These are phyloP conservation scores for Carduelis carduelis DNA, from an alignment of 2,797 vertebrate species.

Conservation along the genomic window DNA sequence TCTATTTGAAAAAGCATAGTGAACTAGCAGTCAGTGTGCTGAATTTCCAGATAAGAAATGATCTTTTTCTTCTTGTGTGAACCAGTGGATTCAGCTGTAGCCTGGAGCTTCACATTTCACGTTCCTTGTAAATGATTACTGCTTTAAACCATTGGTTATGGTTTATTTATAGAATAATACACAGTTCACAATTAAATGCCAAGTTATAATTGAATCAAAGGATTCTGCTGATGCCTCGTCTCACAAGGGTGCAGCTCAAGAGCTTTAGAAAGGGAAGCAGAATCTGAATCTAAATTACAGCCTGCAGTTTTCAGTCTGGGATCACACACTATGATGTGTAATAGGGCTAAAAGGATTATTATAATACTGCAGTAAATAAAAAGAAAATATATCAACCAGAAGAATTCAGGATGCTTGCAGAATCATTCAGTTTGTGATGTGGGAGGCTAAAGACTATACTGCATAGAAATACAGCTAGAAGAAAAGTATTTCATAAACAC, in stretches of 20 bases:
- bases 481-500: neutral
- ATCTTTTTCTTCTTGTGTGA: neutral
- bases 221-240: constrained; percentile 5
- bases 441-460: neutral
- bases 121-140: neutral
- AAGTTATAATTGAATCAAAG: constrained; percentile 54
- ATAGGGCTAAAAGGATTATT: constrained; percentile 47
- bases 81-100: neutral
- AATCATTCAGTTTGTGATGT: neutral
- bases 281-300: constrained; percentile 39
- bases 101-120: neutral
- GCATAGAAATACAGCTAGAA: neutral
- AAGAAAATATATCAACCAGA: constrained; percentile 3
- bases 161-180: constrained; percentile 51
- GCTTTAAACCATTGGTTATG: constrained; percentile 32
- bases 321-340: neutral
- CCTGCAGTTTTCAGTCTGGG: neutral
- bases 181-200: constrained; percentile 44
- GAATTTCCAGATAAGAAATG: neutral
- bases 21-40: neutral
- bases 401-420: constrained; percentile 6
- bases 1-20: neutral
- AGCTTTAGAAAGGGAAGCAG: constrained; percentile 18
- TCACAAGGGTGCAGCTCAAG: constrained; percentile 16
- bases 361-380: constrained; percentile 45